These are phyloP conservation scores for Puma concolor DNA, from an alignment of 2,113 vertebrate species.

Conservation along the genomic window DNA sequence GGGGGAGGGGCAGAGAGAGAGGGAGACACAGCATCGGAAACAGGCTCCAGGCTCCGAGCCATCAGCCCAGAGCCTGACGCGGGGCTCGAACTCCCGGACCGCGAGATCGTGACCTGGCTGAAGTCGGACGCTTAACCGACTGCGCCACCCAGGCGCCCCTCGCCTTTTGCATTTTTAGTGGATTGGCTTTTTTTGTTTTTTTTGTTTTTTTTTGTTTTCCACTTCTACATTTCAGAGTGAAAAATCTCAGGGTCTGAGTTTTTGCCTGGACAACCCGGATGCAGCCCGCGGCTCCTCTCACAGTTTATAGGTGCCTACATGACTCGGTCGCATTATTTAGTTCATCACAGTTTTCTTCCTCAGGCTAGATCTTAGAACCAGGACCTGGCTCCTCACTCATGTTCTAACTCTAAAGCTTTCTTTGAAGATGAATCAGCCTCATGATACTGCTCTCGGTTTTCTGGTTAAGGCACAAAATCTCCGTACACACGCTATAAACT, in stretches of 20 bases:
- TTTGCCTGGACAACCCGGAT: background rate
- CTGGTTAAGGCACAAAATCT: background rate
- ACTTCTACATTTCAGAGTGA: background rate
- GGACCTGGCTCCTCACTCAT: background rate
- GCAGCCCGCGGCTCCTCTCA: background rate
- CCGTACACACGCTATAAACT: background rate
- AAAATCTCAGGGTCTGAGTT: background rate
- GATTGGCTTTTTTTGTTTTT: background rate
- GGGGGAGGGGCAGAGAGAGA: no score
- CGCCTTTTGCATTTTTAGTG: constrained; percentile 1
- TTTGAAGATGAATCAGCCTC: background rate
- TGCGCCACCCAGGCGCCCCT: no score
- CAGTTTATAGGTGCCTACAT: no score
- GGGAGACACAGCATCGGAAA: no score
- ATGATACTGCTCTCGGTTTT: background rate
- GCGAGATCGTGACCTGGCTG: no score
- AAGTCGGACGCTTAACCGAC: no score
- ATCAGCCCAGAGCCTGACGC: no score
- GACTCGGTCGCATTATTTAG: background rate
- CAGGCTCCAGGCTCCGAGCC: no score
- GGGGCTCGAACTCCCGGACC: no score
- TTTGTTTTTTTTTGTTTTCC: background rate
- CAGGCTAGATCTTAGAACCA: background rate
- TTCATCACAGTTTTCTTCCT: background rate
- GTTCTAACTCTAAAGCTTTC: background rate